These are phyloP conservation scores for Petrosia ficiformis DNA, from an alignment of 37 sponge, comb jelly and placozoan genomes.

Conservation along the genomic window DNA sequence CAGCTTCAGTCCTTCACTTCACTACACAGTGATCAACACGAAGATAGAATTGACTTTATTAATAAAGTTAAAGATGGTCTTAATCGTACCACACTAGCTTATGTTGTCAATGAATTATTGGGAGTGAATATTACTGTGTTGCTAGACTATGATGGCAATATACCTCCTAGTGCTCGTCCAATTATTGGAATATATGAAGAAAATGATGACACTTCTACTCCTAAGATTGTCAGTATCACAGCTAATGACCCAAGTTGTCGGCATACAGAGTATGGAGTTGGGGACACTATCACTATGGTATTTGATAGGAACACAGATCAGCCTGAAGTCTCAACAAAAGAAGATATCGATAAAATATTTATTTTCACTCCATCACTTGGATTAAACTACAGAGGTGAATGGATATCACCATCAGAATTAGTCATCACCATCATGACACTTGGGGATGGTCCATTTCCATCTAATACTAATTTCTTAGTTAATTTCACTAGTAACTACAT, in stretches of 20 bases:
- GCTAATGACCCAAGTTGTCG: slow-evolving; percentile 50
- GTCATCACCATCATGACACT: slow-evolving; percentile 61
- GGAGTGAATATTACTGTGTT: slow-evolving; percentile 15
- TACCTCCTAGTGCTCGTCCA: background rate
- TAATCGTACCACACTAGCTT: slow-evolving; percentile 48
- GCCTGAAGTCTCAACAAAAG: slow-evolving; percentile 59
- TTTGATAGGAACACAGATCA: slow-evolving; percentile 63
- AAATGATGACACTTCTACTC: slow-evolving; percentile 58
- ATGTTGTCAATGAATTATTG: slow-evolving; percentile 20
- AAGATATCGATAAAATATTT: slow-evolving; percentile 69
- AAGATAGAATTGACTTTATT: background rate
- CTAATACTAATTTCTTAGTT: slow-evolving; percentile 17
- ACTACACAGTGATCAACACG: no score
- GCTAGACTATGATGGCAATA: no score
- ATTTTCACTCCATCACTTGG: slow-evolving; percentile 67
- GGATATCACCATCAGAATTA: slow-evolving; percentile 47
- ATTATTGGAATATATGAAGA: slow-evolving; percentile 30
- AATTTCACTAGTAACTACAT: slow-evolving; percentile 65
- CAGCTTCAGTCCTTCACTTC: slow-evolving; percentile 8
- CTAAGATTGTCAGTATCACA: slow-evolving; percentile 49
- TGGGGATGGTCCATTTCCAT: slow-evolving; percentile 6
- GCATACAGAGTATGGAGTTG: slow-evolving; percentile 51
- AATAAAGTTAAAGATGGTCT: slow-evolving; percentile 18
- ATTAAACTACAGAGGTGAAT: slow-evolving; percentile 57
- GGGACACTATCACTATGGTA: slow-evolving; percentile 67